Evolutionary conservation across 2,113 vertebrate genomes (phyloP), one percentile per base, ranked within the genome.

Genomic region (Paramormyrops kingsleyae): DNA sequence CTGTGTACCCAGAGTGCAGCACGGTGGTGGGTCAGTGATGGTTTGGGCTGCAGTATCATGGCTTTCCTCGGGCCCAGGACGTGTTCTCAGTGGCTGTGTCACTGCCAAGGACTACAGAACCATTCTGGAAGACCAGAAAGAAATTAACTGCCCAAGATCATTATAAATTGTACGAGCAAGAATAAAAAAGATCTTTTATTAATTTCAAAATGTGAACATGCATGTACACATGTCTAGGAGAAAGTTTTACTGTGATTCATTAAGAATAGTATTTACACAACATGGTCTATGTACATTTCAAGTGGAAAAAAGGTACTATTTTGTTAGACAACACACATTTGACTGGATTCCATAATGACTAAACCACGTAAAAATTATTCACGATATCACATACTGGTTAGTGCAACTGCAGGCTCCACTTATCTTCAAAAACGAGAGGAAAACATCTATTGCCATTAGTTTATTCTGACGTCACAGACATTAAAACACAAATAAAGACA

Each of bases 251-350:
- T 39, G 70, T 77, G 70, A 77, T 39, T 19, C 31, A 77, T 50
- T 47, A 31, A n/a, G 27, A 89, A 53, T 2, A 83, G 17, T 89
- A 89, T 89, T 80, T 89, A 89, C 88, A 89, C 44, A 50, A 27
- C 9, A 53, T n/a, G 0, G 21, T 49, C 15, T 88, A 87, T 87
- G 49, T 87, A 88, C 62, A 88, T 88, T 70, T 44, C 87, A 70
- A 17, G 35, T 44, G 4, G 62, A 77, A 77, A 35, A 74, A 74
- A 77, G 70, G 70, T 39, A 77, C 31, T 77, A 77, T 77, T 77
- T 77, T 35, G 31, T 4, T 31, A 77, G 70, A 66, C 15, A 10
- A 24, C 62, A 74, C 31, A 77, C 27, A 39, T 39, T 39, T 35
- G 27, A 19, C 70, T 77, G 31, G 31, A 12, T 77, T 39, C 35